A percentile compares a stretch with the other conserved stretches of the same genome.
These are phyloP conservation scores for Holacanthus passer DNA, from an alignment of 2,113 vertebrate species.

Conservation along the genomic window DNA sequence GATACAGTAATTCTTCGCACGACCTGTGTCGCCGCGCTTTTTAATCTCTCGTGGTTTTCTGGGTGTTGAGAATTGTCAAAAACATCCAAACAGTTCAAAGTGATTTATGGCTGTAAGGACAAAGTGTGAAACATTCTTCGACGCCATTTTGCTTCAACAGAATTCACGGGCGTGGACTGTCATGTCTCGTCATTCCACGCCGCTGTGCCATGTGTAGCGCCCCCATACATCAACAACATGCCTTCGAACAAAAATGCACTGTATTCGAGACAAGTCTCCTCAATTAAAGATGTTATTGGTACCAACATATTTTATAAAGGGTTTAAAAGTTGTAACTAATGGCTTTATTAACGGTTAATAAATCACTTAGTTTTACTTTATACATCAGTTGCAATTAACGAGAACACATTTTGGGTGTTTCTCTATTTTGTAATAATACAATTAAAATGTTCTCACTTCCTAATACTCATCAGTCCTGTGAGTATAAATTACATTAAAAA, in stretches of 20 bases:
- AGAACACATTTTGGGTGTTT: not conserved
- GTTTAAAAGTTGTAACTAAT: not conserved
- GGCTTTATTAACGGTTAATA: not conserved
- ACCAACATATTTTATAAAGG: not conserved
- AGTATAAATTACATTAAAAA: too few relatives aligned
- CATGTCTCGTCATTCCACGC: slow-evolving; percentile 35
- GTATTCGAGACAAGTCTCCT: not conserved
- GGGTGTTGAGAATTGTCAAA: not conserved
- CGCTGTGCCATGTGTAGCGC: slow-evolving; percentile 27
- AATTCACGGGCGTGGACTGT: not conserved
- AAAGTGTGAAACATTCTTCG: slow-evolving; percentile 17
- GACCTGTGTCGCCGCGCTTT: not conserved
- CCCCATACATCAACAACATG: slow-evolving; percentile 8
- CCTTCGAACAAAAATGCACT: not conserved
- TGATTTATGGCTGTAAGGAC: not conserved
- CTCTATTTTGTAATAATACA: not conserved
- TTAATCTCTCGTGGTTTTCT: not conserved
- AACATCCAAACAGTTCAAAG: not conserved
- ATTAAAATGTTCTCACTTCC: too few relatives aligned
- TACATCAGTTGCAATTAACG: not conserved
- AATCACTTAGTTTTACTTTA: not conserved
- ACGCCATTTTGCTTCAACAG: not conserved
- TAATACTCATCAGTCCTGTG: not conserved
- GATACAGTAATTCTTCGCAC: slow-evolving; percentile 16
- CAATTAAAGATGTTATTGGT: not conserved